These are phyloP conservation scores for Drosophila greeni DNA, from an alignment of 2,888 invertebrate species.

Conservation along the genomic window DNA sequence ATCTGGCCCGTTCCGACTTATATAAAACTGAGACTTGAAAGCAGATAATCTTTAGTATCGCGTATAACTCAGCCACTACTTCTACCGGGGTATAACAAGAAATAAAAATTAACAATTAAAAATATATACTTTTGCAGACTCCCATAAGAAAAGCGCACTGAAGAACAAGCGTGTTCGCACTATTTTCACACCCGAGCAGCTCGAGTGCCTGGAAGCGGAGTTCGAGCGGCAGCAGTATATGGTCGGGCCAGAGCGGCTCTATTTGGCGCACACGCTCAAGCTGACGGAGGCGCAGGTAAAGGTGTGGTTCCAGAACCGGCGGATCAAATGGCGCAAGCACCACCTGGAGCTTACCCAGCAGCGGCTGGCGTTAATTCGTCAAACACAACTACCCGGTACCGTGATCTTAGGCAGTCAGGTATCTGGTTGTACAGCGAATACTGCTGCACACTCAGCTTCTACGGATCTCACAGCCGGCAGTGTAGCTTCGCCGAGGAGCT, in stretches of 20 bases:
- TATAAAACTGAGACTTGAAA: too few species aligned
- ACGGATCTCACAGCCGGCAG: slow-evolving; percentile 45
- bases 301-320: slow-evolving; percentile 94
- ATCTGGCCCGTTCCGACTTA: too few species aligned
- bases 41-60: neutral
- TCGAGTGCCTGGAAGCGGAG: slow-evolving; percentile 95
- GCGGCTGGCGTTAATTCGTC: slow-evolving; percentile 82
- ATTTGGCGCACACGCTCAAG: slow-evolving; percentile 84
- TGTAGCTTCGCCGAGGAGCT: slow-evolving; percentile 59
- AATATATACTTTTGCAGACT: slow-evolving; percentile 71
- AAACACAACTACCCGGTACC: slow-evolving; percentile 74
- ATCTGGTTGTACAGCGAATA: slow-evolving; percentile 17
- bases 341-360: slow-evolving; percentile 95
- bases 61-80: neutral
- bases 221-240: slow-evolving; percentile 98
- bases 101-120: too few species aligned
- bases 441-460: slow-evolving; percentile 15
- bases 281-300: slow-evolving; percentile 84
- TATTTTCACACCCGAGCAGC: slow-evolving; percentile 97
- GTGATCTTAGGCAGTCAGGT: slow-evolving; percentile 39
- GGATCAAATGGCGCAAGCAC: slow-evolving; percentile 96
- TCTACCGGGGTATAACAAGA: neutral
- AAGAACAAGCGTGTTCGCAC: slow-evolving; percentile 93
- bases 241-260: slow-evolving; percentile 96
- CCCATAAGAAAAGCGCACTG: slow-evolving; percentile 78